phyloP scores from a whole-genome alignment of 2,888 invertebrate species.

The Pherbina coryleti region DNA sequence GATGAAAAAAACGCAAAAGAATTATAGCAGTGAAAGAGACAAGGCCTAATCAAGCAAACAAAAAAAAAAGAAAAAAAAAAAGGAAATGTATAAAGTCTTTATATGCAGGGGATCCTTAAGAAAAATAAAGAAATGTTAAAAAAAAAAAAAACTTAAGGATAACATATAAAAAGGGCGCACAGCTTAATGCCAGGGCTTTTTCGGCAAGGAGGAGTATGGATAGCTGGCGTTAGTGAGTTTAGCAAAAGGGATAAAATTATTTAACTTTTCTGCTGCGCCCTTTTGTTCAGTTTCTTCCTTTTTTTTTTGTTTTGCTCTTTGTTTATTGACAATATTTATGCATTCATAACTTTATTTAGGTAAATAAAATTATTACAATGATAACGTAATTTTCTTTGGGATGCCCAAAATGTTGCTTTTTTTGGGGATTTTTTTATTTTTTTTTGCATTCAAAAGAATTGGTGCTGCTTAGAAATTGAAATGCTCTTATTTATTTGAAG shows the following conservation, averaged over 20 bases:
- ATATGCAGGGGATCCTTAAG: not conserved
- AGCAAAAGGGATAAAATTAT: slow-evolving; percentile 3
- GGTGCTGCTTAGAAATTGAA: not conserved
- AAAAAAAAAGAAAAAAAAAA: not conserved
- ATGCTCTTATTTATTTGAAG: slow-evolving; percentile 17
- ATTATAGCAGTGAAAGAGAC: slow-evolving; percentile 19
- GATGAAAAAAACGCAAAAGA: not conserved
- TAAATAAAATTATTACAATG: slow-evolving; percentile 18
- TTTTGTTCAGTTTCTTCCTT: not conserved
- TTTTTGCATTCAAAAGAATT: not conserved
- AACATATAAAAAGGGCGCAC: not conserved
- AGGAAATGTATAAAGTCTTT: not conserved
- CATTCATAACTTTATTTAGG: slow-evolving; percentile 33
- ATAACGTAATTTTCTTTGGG: slow-evolving; percentile 11
- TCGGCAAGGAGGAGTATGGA: not conserved
- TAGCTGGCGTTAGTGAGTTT: not conserved
- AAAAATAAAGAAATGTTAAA: not conserved
- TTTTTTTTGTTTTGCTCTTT: not conserved
- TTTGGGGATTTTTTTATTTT: not conserved
- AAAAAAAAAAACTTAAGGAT: not conserved
- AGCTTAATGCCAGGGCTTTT: not conserved
- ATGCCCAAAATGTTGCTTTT: not conserved
- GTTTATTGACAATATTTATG: slow-evolving; percentile 27
- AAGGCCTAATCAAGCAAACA: slow-evolving; percentile 33
- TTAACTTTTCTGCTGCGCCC: slow-evolving; percentile 2